Conservation (phyloP, 2,113 vertebrate species). For the Nycticebus coucang region DNA sequence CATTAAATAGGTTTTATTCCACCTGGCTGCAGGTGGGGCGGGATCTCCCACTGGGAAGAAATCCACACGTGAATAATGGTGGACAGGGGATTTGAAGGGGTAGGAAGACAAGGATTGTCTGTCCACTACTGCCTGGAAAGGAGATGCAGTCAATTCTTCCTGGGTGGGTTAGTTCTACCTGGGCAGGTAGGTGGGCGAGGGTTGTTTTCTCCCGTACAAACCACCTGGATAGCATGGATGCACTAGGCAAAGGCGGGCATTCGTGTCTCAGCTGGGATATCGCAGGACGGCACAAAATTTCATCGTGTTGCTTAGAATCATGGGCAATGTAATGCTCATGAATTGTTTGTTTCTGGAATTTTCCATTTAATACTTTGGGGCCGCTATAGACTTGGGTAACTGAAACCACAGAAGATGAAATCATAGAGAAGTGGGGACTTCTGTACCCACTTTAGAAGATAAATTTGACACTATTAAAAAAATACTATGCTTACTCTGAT, state of each 20-base stretch:
- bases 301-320: background rate
- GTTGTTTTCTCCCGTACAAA: background rate
- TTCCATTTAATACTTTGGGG: background rate
- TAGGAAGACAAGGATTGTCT: too few relatives aligned
- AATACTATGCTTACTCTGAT: background rate
- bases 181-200: too few relatives aligned
- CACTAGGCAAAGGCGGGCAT: background rate
- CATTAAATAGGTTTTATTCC: too few relatives aligned
- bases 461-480: slow-evolving; percentile 1
- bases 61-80: too few relatives aligned
- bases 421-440: too few relatives aligned
- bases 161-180: too few relatives aligned
- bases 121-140: too few relatives aligned
- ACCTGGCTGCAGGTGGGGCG: too few relatives aligned
- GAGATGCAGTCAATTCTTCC: too few relatives aligned
- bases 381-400: background rate
- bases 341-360: background rate
- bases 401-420: background rate
- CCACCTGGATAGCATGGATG: background rate
- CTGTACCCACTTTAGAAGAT: slow-evolving; percentile 5
- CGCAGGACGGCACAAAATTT: background rate
- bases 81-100: too few relatives aligned
- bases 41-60: too few relatives aligned
- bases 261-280: background rate
- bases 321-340: background rate